Percentiles rank a stretch among this genome's conserved stretches.
Conservation (phyloP, 92 coral and sea anemone genomes). For the Plumapathes pennacea region DNA sequence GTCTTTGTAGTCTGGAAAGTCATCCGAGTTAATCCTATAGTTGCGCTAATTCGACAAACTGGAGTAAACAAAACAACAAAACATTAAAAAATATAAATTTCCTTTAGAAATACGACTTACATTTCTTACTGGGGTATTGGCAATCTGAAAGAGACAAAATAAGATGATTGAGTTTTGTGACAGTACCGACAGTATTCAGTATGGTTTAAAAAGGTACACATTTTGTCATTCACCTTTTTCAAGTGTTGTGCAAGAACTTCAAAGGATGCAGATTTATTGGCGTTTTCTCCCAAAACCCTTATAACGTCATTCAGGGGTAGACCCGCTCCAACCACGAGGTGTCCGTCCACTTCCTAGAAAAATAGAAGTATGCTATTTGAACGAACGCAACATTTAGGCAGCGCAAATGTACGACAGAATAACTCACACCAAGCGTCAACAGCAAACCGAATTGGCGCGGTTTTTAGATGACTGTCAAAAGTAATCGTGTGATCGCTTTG, state of each 20-base stretch:
- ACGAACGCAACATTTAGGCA: no score
- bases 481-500: no score
- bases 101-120: conserved; percentile 30
- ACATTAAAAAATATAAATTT: no score
- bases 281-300: conserved; percentile 32
- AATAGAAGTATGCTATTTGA: not conserved
- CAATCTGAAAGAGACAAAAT: conserved; percentile 32
- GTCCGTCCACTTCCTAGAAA: conserved; percentile 39
- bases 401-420: no score
- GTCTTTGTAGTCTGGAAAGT: no score
- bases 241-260: conserved; percentile 47
- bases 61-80: no score
- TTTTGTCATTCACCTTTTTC: conserved; percentile 40
- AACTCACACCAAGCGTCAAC: no score
- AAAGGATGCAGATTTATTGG: conserved; percentile 54
- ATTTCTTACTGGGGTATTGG: conserved; percentile 60
- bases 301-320: conserved; percentile 51
- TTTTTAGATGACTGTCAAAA: no score
- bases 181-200: not conserved
- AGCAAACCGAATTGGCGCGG: no score
- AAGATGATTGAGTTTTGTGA: not conserved
- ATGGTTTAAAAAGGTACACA: no score
- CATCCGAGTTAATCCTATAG: no score
- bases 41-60: no score
- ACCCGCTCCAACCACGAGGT: conserved; percentile 67